Evolutionary conservation across 1,140 invertebrate genomes (phyloP).

Genomic region (Liolophura sinensis): DNA sequence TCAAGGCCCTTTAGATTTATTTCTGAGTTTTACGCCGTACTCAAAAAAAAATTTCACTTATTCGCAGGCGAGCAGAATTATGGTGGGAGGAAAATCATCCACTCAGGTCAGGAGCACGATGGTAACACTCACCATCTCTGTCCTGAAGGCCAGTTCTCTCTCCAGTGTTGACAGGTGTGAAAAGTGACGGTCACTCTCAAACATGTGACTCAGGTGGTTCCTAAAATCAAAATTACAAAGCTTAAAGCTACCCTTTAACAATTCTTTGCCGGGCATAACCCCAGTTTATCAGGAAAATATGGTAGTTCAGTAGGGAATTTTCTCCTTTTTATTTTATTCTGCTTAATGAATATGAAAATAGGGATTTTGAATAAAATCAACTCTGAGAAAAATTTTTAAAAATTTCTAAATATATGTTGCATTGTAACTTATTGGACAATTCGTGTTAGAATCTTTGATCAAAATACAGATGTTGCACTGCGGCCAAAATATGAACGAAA

Average conservation of each 20-base stretch:
- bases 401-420: no score
- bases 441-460: no score
- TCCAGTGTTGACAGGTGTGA: constrained; percentile 81
- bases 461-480: no score
- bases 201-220: constrained; percentile 71
- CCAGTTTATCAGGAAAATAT: not conserved
- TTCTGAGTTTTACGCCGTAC: no score
- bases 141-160: constrained; percentile 79
- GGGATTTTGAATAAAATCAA: not conserved
- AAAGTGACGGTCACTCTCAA: constrained; percentile 81
- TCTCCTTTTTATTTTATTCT: not conserved
- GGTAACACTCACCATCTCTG: constrained; percentile 73
- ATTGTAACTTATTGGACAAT: no score
- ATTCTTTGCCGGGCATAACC: not conserved
- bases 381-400: not conserved
- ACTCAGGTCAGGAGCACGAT: no score
- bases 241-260: constrained; percentile 1
- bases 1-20: no score
- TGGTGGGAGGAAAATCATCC: no score
- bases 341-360: not conserved
- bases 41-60: no score
- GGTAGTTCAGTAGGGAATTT: not conserved
- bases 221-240: constrained; percentile 25
- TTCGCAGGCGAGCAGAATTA: no score
- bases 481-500: no score